A percentile compares a stretch with the other conserved stretches of the same genome.
Evolutionary conservation across 2,113 vertebrate genomes (phyloP).

Genomic region (Dromiciops gliroides): DNA sequence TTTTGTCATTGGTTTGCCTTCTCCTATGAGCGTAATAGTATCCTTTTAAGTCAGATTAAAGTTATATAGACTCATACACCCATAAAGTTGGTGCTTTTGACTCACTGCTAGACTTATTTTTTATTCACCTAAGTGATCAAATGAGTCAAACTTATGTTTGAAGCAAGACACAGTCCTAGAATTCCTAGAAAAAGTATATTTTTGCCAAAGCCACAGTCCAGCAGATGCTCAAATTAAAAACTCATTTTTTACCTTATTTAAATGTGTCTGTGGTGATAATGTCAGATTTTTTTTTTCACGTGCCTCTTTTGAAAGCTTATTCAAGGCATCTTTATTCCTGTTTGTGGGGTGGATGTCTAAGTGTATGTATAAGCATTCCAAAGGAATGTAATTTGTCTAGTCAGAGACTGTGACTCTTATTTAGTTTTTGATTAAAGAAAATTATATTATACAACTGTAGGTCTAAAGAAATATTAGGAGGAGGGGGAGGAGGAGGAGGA

Average conservation of each 20-base stretch:
- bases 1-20: not conserved
- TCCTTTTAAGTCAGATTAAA: not conserved
- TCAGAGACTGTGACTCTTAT: not conserved
- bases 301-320: not conserved
- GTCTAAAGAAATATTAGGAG: not conserved
- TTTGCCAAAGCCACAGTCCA: not conserved
- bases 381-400: not conserved
- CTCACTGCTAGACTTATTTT: not conserved
- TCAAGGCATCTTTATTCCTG: not conserved
- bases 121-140: not conserved
- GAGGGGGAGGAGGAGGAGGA: no score
- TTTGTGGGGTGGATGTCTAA: not conserved
- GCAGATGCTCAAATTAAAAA: not conserved
- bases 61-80: not conserved
- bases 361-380: not conserved
- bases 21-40: not conserved
- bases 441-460: not conserved
- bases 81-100: not conserved
- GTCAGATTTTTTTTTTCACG: not conserved
- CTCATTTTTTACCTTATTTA: not conserved
- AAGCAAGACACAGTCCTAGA: not conserved
- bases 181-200: not conserved
- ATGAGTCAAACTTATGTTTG: not conserved
- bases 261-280: not conserved
- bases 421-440: not conserved